phyloP scores from a whole-genome alignment of 2,113 vertebrate genomes.

The Mustela lutreola region DNA sequence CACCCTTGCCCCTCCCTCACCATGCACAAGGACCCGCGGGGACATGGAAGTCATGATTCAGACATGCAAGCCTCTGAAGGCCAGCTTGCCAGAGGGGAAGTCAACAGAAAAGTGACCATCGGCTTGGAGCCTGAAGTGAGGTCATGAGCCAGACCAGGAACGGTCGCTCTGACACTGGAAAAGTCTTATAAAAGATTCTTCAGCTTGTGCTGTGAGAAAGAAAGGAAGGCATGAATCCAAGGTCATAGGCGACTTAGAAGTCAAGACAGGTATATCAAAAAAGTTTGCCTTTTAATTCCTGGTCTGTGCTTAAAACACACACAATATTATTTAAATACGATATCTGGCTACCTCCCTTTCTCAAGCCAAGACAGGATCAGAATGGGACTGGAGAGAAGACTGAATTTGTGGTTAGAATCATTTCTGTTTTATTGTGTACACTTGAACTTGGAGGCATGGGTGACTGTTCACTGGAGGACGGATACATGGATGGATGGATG shows the following conservation, averaged over 20 bases:
- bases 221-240: background rate
- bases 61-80: background rate
- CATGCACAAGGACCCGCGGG: background rate
- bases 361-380: background rate
- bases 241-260: background rate
- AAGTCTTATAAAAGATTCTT: background rate
- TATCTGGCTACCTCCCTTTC: background rate
- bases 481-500: background rate
- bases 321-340: background rate
- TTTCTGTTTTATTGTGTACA: background rate
- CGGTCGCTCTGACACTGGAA: too few relatives aligned
- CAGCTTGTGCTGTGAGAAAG: background rate
- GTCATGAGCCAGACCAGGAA: background rate
- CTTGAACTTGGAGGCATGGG: background rate
- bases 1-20: background rate
- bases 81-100: background rate
- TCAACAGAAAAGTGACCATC: background rate
- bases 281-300: background rate
- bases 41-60: background rate
- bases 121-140: background rate
- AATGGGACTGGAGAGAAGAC: background rate
- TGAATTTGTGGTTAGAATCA: background rate
- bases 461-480: background rate
- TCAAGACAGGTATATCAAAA: background rate
- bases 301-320: background rate